Base-by-base conservation (phyloP, 2,797 vertebrate species). In the Clarias fuscus region DNA sequence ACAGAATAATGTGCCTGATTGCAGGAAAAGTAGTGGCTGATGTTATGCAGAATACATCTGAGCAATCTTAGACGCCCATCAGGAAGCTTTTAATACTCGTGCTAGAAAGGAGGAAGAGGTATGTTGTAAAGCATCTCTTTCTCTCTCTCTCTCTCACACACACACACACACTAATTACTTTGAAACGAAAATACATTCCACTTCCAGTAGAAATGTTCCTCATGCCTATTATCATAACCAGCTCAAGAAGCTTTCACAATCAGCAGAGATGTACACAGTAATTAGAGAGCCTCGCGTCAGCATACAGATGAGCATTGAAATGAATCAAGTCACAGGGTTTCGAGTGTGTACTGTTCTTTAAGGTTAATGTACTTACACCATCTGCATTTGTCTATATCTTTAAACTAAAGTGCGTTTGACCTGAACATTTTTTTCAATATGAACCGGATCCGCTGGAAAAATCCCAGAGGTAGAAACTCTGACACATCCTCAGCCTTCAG, bases 191-290 rank as follows among this genome's bases (percentile, higher is more conserved):
- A 65, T 59, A 7, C 43, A 80, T 24, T 80, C 13, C 40, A 84
- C 33, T 77, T 73, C 77, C 77, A 85, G 85, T 30, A 7, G 64
- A 78, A 79, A 40, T 59, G 64, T 48, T 68, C 20, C 61, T 53
- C 43, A 64, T 17, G 65, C 48, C 43, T 43, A 84, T 88, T 73
- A 88, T 58, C 75, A 73, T 84, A 86, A 84, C 27, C 59, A 84
- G 75, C 81, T 86, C 53, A 59, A 83, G 73, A 67, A 65, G 84
- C 48, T 79, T 77, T 65, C 43, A 27, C 73, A 53, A 80, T 65
- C 79, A 70, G 68, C 85, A 61, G 77, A 78, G 82, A 84, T 67
- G 82, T 70, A 76, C 61, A 68, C 30, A 81, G 84, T 86, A 84
- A 89, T 86, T 85, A 87, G 58, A 43, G 33, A 58, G 72, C 77